Conservation (phyloP, 37 sponge, comb jelly and placozoan species). For the Diacarnus erythraeanus region DNA sequence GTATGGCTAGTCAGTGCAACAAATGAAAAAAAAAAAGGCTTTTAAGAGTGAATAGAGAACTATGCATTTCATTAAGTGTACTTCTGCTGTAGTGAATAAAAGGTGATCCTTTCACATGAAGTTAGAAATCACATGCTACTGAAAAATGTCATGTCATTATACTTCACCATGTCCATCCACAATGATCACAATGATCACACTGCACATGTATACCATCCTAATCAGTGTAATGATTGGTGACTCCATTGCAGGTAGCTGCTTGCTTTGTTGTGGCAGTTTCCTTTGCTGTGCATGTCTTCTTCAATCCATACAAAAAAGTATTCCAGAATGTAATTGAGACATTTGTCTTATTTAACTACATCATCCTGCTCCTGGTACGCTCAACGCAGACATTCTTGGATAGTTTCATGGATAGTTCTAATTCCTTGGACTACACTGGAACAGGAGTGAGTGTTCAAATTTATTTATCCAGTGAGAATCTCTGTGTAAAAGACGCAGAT, state of each 20-base stretch:
- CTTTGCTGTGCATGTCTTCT: constrained; percentile 41
- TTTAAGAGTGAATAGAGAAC: no score
- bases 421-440: background rate
- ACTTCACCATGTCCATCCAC: no score
- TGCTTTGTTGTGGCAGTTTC: constrained; percentile 15
- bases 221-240: background rate
- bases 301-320: constrained; percentile 42
- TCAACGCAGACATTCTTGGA: constrained; percentile 25
- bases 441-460: no score
- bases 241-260: constrained; percentile 40
- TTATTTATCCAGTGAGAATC: no score
- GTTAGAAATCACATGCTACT: background rate
- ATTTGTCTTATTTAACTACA: constrained; percentile 26
- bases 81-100: no score
- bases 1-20: no score
- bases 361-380: constrained; percentile 36
- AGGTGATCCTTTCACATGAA: no score
- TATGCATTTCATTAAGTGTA: no score
- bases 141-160: background rate
- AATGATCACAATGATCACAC: no score
- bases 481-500: no score
- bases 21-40: no score
- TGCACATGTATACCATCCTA: no score
- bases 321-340: constrained; percentile 58
- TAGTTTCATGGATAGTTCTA: background rate